phyloP scores from a whole-genome alignment of 2,888 invertebrate species.

The Arctia plantaginis region DNA sequence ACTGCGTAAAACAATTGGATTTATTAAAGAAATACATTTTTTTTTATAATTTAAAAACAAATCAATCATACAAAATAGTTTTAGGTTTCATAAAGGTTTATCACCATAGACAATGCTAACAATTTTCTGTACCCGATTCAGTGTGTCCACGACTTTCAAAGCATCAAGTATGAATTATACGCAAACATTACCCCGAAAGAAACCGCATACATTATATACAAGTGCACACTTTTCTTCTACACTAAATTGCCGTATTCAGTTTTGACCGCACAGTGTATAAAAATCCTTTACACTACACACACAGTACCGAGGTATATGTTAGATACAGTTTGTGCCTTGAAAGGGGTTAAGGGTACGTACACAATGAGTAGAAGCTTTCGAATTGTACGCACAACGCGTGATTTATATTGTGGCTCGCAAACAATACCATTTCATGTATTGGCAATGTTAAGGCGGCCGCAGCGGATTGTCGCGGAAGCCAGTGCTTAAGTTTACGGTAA shows the following conservation, averaged over 20 bases:
- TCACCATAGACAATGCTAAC: neutral
- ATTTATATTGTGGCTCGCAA: conserved; percentile 83
- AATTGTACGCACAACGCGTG: conserved; percentile 62
- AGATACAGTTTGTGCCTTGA: conserved; percentile 48
- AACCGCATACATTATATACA: conserved; percentile 46
- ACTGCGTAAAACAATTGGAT: neutral
- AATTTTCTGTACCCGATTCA: neutral
- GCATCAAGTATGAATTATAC: conserved; percentile 41
- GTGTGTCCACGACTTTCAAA: conserved; percentile 30
- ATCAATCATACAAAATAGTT: neutral
- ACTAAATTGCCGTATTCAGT: conserved; percentile 44
- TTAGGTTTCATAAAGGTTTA: neutral
- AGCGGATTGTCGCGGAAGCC: conserved; percentile 74
- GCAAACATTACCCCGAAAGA: conserved; percentile 33
- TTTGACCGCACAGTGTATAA: conserved; percentile 45
- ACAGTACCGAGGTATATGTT: conserved; percentile 21
- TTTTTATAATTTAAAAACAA: too few species aligned
- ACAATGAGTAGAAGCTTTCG: conserved; percentile 64
- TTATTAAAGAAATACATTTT: neutral
- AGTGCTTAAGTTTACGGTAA: conserved; percentile 77
- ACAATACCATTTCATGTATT: conserved; percentile 76
- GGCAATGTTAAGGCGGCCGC: conserved; percentile 62
- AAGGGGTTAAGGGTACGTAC: conserved; percentile 64
- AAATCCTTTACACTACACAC: conserved; percentile 27
- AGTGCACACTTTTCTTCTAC: conserved; percentile 39